Percentiles rank a stretch among this genome's conserved stretches.
phyloP scores from a whole-genome alignment of 2,797 vertebrate species.

The Paguma larvata region DNA sequence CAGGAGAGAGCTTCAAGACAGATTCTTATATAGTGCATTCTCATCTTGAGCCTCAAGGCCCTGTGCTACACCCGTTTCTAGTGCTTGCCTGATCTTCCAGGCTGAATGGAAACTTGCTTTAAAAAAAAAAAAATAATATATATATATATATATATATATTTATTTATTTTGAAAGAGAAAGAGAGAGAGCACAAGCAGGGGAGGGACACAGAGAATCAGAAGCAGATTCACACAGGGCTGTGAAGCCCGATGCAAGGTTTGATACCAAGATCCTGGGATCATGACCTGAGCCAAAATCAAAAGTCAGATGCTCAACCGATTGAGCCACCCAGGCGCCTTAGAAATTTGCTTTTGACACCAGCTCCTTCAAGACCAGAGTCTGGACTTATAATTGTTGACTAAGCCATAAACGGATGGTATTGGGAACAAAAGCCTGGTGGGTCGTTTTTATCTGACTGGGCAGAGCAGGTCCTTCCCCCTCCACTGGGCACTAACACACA shows the following conservation, averaged over 20 bases:
- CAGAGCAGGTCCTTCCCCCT: neutral
- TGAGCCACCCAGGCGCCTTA: too few relatives aligned
- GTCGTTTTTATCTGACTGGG: neutral
- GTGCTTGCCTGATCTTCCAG: neutral
- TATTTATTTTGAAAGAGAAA: too few relatives aligned
- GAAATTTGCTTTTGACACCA: neutral
- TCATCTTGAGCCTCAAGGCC: neutral
- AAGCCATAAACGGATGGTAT: neutral
- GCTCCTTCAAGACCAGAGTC: neutral
- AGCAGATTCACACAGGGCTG: too few relatives aligned
- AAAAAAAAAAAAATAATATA: too few relatives aligned
- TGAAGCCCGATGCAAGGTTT: too few relatives aligned
- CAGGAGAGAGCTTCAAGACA: neutral
- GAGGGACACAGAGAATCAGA: too few relatives aligned
- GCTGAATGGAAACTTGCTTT: neutral
- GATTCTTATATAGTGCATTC: neutral
- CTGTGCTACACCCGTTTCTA: neutral
- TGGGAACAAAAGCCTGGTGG: neutral
- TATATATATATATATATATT: too few relatives aligned
- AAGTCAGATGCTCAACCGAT: too few relatives aligned
- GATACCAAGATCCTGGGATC: too few relatives aligned
- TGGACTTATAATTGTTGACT: neutral
- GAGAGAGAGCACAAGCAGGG: too few relatives aligned
- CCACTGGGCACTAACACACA: neutral
- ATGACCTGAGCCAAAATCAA: too few relatives aligned